Percentiles rank a stretch among this genome's conserved stretches.
Conservation (phyloP, 2,113 vertebrate genomes). For the Ophthalmolycus amberensis region DNA sequence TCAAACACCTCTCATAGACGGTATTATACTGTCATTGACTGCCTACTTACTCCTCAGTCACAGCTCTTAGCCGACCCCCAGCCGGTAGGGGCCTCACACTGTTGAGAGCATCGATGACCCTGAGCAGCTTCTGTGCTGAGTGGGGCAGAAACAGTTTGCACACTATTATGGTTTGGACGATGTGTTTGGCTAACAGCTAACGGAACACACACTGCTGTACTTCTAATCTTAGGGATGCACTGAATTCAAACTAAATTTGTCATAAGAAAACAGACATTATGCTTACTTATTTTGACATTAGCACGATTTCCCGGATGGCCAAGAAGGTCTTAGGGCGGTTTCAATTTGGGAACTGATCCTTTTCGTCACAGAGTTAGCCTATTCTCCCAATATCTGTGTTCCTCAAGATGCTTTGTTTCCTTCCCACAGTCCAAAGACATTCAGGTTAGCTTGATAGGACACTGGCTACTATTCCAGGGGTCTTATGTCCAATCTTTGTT, state of each 20-base stretch:
- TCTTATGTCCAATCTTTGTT: slow-evolving; percentile 19
- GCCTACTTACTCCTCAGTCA: background rate
- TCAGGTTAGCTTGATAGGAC: background rate
- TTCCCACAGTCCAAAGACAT: slow-evolving; percentile 4
- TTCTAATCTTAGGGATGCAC: background rate
- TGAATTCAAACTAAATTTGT: background rate
- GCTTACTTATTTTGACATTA: background rate
- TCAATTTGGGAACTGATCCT: background rate
- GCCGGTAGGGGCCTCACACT: background rate
- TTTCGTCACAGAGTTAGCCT: background rate
- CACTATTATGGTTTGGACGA: too few relatives aligned
- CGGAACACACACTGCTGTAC: too few relatives aligned
- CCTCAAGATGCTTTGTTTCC: slow-evolving; percentile 1
- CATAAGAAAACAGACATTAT: background rate
- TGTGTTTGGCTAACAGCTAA: too few relatives aligned
- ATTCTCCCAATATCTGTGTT: background rate
- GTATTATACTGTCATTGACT: background rate
- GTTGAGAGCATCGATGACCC: background rate
- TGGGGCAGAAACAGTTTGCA: too few relatives aligned
- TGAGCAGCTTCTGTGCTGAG: background rate
- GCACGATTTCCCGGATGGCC: background rate
- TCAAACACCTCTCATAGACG: background rate
- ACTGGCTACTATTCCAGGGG: background rate
- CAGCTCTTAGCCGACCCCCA: background rate
- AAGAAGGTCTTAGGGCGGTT: background rate